A percentile compares a stretch with the other conserved stretches of the same genome.
Evolutionary conservation across 2,113 vertebrate genomes (phyloP).

Genomic region (Daboia siamensis): DNA sequence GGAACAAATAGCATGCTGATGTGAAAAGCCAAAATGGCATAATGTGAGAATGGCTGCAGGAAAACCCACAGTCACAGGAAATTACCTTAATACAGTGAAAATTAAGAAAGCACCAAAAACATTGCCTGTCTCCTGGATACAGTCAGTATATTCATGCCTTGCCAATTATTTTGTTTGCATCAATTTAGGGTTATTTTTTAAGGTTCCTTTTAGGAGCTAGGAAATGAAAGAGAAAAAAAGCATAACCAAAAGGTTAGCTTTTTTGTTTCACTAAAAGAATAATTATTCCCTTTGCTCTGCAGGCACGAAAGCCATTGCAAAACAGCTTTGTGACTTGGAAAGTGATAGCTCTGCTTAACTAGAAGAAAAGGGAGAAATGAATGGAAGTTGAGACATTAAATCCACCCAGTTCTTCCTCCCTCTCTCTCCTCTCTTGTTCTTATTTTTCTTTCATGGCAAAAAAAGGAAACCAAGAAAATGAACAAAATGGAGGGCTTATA

Average conservation of each 20-base stretch:
- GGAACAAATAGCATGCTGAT: neutral
- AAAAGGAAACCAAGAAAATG: neutral
- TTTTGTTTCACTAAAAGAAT: constrained; percentile 65
- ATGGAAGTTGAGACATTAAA: constrained; percentile 53
- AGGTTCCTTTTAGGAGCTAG: constrained; percentile 47
- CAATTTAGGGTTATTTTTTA: constrained; percentile 66
- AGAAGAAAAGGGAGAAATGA: constrained; percentile 54
- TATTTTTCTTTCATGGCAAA: constrained; percentile 17
- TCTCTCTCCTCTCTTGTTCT: constrained; percentile 23
- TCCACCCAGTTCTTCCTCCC: constrained; percentile 18
- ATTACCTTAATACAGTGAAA: constrained; percentile 79
- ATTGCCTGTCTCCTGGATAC: constrained; percentile 69
- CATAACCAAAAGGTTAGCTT: constrained; percentile 58
- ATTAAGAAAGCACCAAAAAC: constrained; percentile 69
- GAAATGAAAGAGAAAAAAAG: constrained; percentile 54
- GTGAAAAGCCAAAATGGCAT: constrained; percentile 31
- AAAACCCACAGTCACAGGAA: constrained; percentile 67
- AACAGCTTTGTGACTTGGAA: constrained; percentile 54
- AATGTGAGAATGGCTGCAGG: constrained; percentile 45
- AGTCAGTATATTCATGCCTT: constrained; percentile 59
- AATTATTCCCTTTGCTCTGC: constrained; percentile 47
- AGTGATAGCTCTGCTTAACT: constrained; percentile 59
- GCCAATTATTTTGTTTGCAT: constrained; percentile 74
- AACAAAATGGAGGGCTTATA: neutral
- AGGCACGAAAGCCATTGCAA: constrained; percentile 43